Evolutionary conservation across 2,888 invertebrate genomes (phyloP).

Genomic region (Eremobia ochroleuca): DNA sequence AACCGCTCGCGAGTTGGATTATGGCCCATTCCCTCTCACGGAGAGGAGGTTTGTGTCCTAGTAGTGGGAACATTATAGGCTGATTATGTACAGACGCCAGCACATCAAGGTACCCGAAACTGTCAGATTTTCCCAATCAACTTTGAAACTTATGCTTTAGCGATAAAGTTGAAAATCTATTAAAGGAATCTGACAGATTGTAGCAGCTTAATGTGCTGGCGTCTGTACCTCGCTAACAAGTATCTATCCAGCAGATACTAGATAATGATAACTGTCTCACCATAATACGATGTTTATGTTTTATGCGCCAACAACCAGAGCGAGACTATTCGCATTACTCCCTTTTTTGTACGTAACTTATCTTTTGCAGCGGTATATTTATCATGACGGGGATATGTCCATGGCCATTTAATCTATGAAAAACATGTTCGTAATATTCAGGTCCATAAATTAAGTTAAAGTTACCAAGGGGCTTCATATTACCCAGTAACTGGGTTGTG

Average conservation of each 20-base stretch:
- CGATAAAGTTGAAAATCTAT: no score
- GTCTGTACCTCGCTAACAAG: neutral
- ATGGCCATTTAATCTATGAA: no score
- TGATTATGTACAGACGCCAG: no score
- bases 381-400: neutral
- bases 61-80: neutral
- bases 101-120: no score
- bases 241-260: neutral
- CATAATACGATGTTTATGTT: constrained; percentile 38
- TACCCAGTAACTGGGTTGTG: no score
- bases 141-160: no score
- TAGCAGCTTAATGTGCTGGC: no score
- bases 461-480: no score
- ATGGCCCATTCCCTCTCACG: neutral
- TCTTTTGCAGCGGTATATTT: constrained; percentile 11
- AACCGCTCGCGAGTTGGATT: neutral
- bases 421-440: neutral
- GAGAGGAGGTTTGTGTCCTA: neutral
- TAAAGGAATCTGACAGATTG: no score
- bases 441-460: neutral
- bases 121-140: no score
- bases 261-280: constrained; percentile 23
- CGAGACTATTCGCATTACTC: constrained; percentile 46
- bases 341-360: constrained; percentile 38
- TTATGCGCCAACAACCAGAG: constrained; percentile 48